Percentiles rank a stretch among this genome's conserved stretches.
phyloP scores from a whole-genome alignment of 2,113 vertebrate genomes.

The Pantherophis guttatus region DNA sequence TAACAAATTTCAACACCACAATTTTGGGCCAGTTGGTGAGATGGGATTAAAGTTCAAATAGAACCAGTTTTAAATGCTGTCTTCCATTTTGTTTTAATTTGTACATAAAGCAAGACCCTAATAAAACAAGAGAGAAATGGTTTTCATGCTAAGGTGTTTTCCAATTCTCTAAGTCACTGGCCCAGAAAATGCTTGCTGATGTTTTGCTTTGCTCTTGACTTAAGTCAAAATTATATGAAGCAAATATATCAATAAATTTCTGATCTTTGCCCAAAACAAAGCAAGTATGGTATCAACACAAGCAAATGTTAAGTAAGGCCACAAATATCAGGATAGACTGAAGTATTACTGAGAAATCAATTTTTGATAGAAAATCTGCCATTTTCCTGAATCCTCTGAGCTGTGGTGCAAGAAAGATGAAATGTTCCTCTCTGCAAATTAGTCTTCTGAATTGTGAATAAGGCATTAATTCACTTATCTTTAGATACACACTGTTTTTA shows the following conservation, averaged over 20 bases:
- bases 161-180: neutral
- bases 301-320: neutral
- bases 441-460: neutral
- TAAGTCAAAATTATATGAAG: neutral
- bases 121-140: neutral
- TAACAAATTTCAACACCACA: neutral
- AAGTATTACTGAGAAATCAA: neutral
- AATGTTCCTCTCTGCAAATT: neutral
- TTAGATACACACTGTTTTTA: neutral
- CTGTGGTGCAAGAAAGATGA: neutral
- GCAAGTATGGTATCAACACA: neutral
- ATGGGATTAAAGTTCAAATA: neutral
- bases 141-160: neutral
- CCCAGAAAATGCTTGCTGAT: neutral
- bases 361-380: neutral
- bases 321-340: neutral
- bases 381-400: neutral
- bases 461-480: neutral
- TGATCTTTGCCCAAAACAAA: neutral
- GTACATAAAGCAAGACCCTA: neutral
- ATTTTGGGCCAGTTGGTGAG: neutral
- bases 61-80: neutral
- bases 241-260: neutral
- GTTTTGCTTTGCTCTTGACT: neutral
- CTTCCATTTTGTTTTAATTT: neutral